Base-by-base conservation (phyloP, 2,888 invertebrate species). In the Heteromyza rotundicornis region DNA sequence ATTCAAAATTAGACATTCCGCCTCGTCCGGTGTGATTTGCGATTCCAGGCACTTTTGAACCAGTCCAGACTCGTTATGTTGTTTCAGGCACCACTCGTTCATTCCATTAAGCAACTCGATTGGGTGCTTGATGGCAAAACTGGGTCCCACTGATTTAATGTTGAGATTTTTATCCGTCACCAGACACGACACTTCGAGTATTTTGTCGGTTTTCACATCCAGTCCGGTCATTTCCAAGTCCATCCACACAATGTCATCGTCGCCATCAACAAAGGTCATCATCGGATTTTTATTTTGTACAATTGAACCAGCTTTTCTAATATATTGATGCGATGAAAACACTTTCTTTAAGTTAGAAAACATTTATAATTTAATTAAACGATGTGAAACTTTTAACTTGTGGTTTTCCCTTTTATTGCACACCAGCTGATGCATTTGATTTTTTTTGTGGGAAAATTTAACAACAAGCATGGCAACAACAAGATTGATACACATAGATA, bases 141-240 rank as follows among this genome's bases (percentile, higher is more conserved):
- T 85, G 0, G 93, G 92, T 5, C 91, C 90, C 77, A 88, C 88
- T 2, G 91, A 92, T 36, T 94, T 82, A 8, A 93, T 79, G 70
- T 93, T 90, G 16, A 96, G 84, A 57, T 94, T 78, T 12, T 86
- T 84, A 78, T 97, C 94, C 0, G 98, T 98, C 59, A 98, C 86
- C 27, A 98, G 78, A 78, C 95, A 94, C 0, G 95, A 93, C 59
- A 96, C 88, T 86, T 98, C 98, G 74, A 98, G 81, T 58, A 98
- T 92, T 66, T 89, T 87, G 75, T 95, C 91, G 57, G 84, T 88
- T 0, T 90, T 85, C 53, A 91, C 79, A 78, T 96, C 87, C 16
- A 98, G 83, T 0, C 98, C 98, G 8, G 96, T 94, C 95, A 98
- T 94, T 90, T 92, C 92, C 71, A 91, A 80, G 73, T 92, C 92